Evolutionary conservation across 1,140 invertebrate genomes (phyloP), one percentile per base, ranked within the genome.

Genomic region (Oryctes rhinoceros): DNA sequence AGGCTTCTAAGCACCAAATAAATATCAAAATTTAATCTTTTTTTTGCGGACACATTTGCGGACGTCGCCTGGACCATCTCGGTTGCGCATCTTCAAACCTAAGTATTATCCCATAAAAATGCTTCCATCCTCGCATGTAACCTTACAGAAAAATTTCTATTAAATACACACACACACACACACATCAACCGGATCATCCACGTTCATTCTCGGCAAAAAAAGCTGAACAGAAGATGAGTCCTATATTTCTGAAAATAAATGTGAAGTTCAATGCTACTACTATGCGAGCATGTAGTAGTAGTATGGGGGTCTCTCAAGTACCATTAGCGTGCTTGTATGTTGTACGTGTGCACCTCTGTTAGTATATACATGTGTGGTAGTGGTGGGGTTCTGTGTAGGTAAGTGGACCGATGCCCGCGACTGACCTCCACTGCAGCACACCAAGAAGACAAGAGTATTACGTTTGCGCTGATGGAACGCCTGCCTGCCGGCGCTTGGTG

Each of bases 401-500:
- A 80, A 80, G 79, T 80, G 75, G 79, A 80, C 67, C 79, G 75
- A 76, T 80, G 71, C 48, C 79, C 79, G 79, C 71, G 53, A 39
- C 67, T 80, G 71, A 80, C 79, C 79, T 80, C 79, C 59, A 20
- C 59, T 71, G 24, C 20, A 71, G 53, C 53, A 59, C 13, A 59
- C 13, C 74, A 76, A 76, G 74, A 76, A 78, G 76, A 53, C 76
- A 78, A 78, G 47, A 78, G 47, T 78, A 59, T 78, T 78, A 78
- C 76, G 76, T 78, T 78, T 59, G 20, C 24, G 65, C 65, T 71
- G 24, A 30, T 30, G 65, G 65, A 71, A 71, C 65, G 65, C 35
- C 65, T 35, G 65, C 20, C 65, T 35, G 65, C 20, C 65, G 65
- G 65, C 65, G 65, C 24, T 37, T 35, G 37, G 35, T 4, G 35